Conservation (phyloP, 2,797 vertebrate genomes). For the Sebastes taczanowskii region DNA sequence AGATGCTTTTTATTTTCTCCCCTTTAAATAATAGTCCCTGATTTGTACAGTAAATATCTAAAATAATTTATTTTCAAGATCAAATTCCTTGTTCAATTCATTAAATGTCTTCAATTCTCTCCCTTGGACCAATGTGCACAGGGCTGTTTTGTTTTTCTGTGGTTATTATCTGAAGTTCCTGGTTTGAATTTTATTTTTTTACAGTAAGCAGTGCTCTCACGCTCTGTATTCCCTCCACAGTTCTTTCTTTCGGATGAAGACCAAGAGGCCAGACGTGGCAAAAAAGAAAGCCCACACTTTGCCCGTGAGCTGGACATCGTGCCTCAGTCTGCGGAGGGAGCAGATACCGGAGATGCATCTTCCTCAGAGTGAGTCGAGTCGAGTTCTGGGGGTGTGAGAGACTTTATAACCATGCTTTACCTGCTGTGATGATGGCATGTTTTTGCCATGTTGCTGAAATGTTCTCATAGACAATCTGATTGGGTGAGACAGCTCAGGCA, state of each 20-base stretch:
- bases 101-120: neutral
- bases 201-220: neutral
- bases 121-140: neutral
- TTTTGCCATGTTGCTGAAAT: slow-evolving; percentile 24
- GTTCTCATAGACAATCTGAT: slow-evolving; percentile 7
- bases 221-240: slow-evolving; percentile 44
- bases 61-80: neutral
- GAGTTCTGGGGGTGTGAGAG: neutral
- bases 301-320: slow-evolving; percentile 58
- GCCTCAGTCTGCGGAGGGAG: slow-evolving; percentile 34
- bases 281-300: slow-evolving; percentile 42
- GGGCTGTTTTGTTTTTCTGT: neutral
- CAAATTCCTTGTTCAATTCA: neutral
- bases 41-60: neutral
- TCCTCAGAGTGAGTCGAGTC: slow-evolving; percentile 76
- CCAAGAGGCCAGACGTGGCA: slow-evolving; percentile 14
- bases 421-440: slow-evolving; percentile 35
- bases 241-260: slow-evolving; percentile 84
- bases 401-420: neutral
- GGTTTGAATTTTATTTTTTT: neutral
- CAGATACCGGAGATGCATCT: slow-evolving; percentile 55
- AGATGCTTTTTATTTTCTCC: neutral
- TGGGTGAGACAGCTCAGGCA: neutral
- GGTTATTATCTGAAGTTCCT: neutral
- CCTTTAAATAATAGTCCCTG: neutral